Percentiles rank a stretch among this genome's conserved stretches.
phyloP scores from a whole-genome alignment of 2,888 invertebrate species.

The Oasisia sp. region DNA sequence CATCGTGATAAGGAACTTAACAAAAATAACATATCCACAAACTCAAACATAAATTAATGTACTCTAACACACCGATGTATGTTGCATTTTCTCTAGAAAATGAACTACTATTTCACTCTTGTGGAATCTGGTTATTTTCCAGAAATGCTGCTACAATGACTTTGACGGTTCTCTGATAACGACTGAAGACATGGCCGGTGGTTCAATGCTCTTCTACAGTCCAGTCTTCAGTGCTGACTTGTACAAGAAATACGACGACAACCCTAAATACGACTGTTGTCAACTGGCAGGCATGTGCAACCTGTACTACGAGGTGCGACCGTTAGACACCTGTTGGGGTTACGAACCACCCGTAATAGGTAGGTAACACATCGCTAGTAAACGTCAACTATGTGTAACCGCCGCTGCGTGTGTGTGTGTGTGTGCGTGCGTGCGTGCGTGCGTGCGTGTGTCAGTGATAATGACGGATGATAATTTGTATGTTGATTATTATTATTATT shows the following conservation, averaged over 20 bases:
- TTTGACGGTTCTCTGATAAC: not conserved
- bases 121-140: not conserved
- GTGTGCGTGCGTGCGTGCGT: too few species aligned
- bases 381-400: not conserved
- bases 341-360: not conserved
- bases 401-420: too few species aligned
- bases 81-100: too few species aligned
- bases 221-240: not conserved
- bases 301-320: constrained; percentile 14
- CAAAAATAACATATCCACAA: too few species aligned
- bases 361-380: not conserved
- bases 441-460: too few species aligned
- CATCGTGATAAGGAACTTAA: too few species aligned
- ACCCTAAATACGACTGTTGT: constrained; percentile 23
- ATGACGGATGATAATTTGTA: too few species aligned
- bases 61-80: too few species aligned
- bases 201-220: constrained; percentile 23
- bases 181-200: not conserved
- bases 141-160: constrained; percentile 21
- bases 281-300: not conserved
- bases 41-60: too few species aligned
- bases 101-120: not conserved
- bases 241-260: constrained; percentile 20
- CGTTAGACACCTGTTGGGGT: constrained; percentile 7
- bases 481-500: too few species aligned